Conservation (phyloP, 2,113 vertebrate species). For the Dunckerocampus dactyliophorus region DNA sequence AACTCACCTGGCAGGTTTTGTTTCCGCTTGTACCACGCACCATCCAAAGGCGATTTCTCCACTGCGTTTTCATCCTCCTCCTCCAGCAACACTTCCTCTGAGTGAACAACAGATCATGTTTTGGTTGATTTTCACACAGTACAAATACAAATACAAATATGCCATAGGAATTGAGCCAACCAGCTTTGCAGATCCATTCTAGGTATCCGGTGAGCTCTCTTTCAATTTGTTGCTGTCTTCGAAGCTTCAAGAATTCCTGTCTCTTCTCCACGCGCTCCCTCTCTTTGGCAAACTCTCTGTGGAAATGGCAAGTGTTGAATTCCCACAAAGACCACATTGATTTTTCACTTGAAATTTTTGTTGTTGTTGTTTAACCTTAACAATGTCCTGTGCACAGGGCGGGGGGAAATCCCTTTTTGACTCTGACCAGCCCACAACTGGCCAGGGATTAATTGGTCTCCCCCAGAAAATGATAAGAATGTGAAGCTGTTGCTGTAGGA, state of each 20-base stretch:
- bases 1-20: slow-evolving; percentile 70
- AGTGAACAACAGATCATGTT: slow-evolving; percentile 19
- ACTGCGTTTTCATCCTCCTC: slow-evolving; percentile 95
- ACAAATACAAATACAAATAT: slow-evolving; percentile 6
- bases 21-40: slow-evolving; percentile 79
- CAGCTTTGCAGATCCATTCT: slow-evolving; percentile 80
- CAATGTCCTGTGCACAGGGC: no score
- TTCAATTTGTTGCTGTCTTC: slow-evolving; percentile 85
- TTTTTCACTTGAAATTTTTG: no score
- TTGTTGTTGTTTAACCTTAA: no score
- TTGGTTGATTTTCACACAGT: slow-evolving; percentile 19
- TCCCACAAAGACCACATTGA: no score
- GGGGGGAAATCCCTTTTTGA: no score
- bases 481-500: no score
- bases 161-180: slow-evolving; percentile 40
- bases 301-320: not conserved
- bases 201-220: slow-evolving; percentile 75
- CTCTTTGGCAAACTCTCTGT: slow-evolving; percentile 88
- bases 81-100: slow-evolving; percentile 97
- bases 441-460: no score
- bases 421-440: no score
- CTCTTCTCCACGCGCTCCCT: slow-evolving; percentile 94
- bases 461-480: no score
- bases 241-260: slow-evolving; percentile 91
- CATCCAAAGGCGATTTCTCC: slow-evolving; percentile 93